These are phyloP conservation scores for Ranitomeya imitator DNA, from an alignment of 2,113 vertebrate species.

Conservation along the genomic window DNA sequence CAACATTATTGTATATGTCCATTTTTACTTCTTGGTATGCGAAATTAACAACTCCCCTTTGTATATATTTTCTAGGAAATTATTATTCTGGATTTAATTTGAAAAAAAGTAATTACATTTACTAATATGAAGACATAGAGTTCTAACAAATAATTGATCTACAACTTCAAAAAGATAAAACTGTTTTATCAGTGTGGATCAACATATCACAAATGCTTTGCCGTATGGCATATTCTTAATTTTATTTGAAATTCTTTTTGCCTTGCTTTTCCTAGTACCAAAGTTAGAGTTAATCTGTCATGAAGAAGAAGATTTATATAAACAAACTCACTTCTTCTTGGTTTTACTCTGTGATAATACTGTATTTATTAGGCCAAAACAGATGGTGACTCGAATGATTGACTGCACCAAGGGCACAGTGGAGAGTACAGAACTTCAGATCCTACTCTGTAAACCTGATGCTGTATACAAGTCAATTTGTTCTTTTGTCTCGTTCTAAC, in stretches of 20 bases:
- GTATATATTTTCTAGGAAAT: neutral
- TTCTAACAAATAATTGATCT: neutral
- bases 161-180: neutral
- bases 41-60: neutral
- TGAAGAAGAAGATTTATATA: slow-evolving; percentile 31
- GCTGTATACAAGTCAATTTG: slow-evolving; percentile 44
- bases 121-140: neutral
- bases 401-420: slow-evolving; percentile 38
- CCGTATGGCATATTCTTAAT: neutral
- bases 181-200: neutral
- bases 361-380: slow-evolving; percentile 47
- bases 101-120: neutral
- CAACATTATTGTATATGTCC: too few species aligned
- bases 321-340: slow-evolving; percentile 25
- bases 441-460: slow-evolving; percentile 33
- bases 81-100: neutral
- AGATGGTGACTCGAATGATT: slow-evolving; percentile 45
- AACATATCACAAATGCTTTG: neutral
- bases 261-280: neutral
- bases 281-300: slow-evolving; percentile 13
- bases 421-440: slow-evolving; percentile 37
- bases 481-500: slow-evolving; percentile 47
- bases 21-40: neutral
- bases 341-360: slow-evolving; percentile 41
- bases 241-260: neutral